Base-by-base conservation (phyloP, 2,888 invertebrate species). In the Acanthacorydalis orientalis region DNA sequence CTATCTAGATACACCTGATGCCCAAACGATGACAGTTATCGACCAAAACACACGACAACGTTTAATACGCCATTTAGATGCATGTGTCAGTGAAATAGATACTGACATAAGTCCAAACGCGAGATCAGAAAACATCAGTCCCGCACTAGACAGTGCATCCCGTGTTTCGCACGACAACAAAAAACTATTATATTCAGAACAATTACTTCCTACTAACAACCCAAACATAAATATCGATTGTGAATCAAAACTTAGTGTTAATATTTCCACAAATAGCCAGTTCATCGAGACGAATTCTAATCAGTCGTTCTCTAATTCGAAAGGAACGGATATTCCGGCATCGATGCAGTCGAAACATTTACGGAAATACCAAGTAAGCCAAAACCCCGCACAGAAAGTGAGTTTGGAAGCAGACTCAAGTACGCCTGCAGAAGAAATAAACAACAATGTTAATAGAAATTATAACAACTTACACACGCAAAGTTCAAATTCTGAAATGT, bases 31-130 rank as follows among this genome's bases (percentile, higher is more conserved):
- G 60, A 68, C 69, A 31, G 68, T 73, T 37, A 64, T 75, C 53
- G 76, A 77, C 49, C 65, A 70, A 1, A 73, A 73, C 1, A 69
- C 75, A 12, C 70, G 74, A 49, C 76, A 77, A 56, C 63, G 77
- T 46, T 62, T 78, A 31, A 60, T 77, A 3, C 66, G 75, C 35
- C 77, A 78, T 57, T 59, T 78, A 54, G 75, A 77, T 55, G 70
- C 70, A 54, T 77, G 77, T 59, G 70, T 75, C n/a, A 66, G 73
- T 1, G 77, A 77, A 56, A 68, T 77, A 15, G 76, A 76, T 55
- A 61, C 74, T 49, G 75, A 76, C 57, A 59, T 69, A 45, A 65
- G 67, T 31, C 51, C 65, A 12, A 54, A 46, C 12, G 31, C 49
- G n/a, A 44, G 34, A 12, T 15, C 43, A 9, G 41, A n/a, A 32